phyloP scores from a whole-genome alignment of 2,888 invertebrate genomes.

The Epinotia brunnichana region DNA sequence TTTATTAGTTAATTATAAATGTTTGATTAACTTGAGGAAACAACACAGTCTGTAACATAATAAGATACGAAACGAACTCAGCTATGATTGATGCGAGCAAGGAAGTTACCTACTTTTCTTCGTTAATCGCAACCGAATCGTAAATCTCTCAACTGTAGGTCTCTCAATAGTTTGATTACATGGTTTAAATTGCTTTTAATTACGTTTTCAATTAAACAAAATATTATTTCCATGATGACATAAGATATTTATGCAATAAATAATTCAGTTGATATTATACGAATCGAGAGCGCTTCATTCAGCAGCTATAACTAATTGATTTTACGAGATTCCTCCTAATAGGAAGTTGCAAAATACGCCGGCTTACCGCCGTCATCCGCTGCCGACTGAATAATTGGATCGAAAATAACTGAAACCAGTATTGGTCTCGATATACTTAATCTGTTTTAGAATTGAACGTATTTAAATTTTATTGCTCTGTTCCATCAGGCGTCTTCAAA shows the following conservation, averaged over 20 bases:
- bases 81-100: neutral
- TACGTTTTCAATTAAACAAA: conserved; percentile 15
- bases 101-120: neutral
- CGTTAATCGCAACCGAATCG: neutral
- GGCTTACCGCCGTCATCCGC: conserved; percentile 47
- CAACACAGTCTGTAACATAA: neutral
- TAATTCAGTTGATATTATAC: conserved; percentile 8
- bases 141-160: neutral
- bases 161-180: neutral
- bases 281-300: conserved; percentile 27
- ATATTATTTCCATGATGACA: neutral
- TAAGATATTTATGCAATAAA: conserved; percentile 15
- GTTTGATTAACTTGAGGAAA: neutral
- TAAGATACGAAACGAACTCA: neutral
- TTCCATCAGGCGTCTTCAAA: conserved; percentile 66
- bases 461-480: conserved; percentile 61
- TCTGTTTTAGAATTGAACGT: neutral
- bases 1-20: conserved; percentile 9
- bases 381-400: conserved; percentile 60
- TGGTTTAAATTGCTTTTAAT: neutral
- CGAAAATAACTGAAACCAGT: conserved; percentile 11
- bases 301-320: conserved; percentile 38
- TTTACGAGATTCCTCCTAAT: conserved; percentile 54
- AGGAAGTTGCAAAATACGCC: conserved; percentile 69
- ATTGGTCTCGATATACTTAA: neutral